These are phyloP conservation scores for Rhynchomys soricoides DNA, from an alignment of 2,113 vertebrate species.

Conservation along the genomic window DNA sequence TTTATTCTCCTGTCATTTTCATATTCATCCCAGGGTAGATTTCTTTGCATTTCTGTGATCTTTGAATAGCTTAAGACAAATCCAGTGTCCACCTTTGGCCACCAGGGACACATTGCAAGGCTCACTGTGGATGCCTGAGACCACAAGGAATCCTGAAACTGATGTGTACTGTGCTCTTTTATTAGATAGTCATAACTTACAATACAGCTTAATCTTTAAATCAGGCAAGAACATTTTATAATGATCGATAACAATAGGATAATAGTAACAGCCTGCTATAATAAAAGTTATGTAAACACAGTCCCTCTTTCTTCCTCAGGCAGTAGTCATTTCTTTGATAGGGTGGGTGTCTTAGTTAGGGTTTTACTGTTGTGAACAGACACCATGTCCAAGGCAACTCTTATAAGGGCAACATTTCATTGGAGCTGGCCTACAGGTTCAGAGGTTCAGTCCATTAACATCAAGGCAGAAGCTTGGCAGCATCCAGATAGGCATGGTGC, in stretches of 20 bases:
- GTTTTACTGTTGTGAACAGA: too few species aligned
- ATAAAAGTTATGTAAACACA: background rate
- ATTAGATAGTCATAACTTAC: background rate
- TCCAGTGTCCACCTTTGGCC: background rate
- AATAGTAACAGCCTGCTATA: background rate
- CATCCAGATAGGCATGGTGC: too few species aligned
- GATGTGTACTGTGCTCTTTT: background rate
- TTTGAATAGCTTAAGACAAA: constrained; percentile 22
- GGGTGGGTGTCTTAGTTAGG: too few species aligned
- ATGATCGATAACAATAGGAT: background rate
- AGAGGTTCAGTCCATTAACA: too few species aligned
- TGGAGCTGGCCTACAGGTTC: too few species aligned
- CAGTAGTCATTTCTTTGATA: background rate
- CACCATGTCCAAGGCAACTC: too few species aligned
- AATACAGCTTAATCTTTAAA: background rate
- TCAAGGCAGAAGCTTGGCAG: too few species aligned
- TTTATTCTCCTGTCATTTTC: background rate
- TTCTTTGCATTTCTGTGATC: background rate
- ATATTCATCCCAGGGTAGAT: background rate
- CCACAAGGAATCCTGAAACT: background rate
- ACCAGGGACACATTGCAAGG: background rate
- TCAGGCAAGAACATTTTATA: background rate
- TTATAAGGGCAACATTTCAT: too few species aligned
- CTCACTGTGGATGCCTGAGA: background rate
- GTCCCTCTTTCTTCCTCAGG: background rate